Evolutionary conservation across 2,113 vertebrate genomes (phyloP).

Genomic region (Stictonetta naevosa): DNA sequence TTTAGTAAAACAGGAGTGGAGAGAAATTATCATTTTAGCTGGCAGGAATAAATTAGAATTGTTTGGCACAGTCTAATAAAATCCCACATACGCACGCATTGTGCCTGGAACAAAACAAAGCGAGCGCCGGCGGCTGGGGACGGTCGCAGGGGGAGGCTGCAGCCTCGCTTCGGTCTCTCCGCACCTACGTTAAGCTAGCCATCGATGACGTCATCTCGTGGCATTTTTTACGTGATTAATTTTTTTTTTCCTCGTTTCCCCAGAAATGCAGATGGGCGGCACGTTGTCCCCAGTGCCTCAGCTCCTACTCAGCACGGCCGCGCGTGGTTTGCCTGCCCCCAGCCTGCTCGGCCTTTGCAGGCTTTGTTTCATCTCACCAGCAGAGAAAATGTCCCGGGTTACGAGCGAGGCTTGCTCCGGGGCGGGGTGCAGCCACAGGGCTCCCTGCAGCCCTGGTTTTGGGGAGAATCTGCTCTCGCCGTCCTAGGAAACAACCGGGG

Average conservation of each 20-base stretch:
- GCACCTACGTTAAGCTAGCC: fast-evolving
- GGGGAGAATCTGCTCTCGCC: neutral
- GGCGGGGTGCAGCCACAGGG: neutral
- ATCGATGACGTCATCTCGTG: fast-evolving
- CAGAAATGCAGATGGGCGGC: neutral
- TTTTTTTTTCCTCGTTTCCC: fast-evolving
- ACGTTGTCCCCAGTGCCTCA: neutral
- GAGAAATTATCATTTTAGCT: conserved; percentile 49
- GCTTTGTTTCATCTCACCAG: neutral
- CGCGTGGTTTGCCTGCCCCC: neutral
- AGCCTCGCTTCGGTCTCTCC: neutral
- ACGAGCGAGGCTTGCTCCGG: too few relatives aligned
- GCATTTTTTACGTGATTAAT: too few relatives aligned
- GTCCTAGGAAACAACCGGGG: fast-evolving
- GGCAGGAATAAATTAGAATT: conserved; percentile 63
- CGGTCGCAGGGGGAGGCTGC: fast-evolving
- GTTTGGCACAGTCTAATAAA: conserved; percentile 36
- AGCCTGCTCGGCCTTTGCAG: neutral
- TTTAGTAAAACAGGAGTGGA: conserved; percentile 61
- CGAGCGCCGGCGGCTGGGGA: neutral
- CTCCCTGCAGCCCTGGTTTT: too few relatives aligned
- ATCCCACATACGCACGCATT: neutral
- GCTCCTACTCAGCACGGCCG: fast-evolving
- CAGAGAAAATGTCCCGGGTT: conserved; percentile 31
- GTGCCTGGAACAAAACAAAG: neutral